Conservation (phyloP, 2,797 vertebrate genomes). For the Falco columbarius region DNA sequence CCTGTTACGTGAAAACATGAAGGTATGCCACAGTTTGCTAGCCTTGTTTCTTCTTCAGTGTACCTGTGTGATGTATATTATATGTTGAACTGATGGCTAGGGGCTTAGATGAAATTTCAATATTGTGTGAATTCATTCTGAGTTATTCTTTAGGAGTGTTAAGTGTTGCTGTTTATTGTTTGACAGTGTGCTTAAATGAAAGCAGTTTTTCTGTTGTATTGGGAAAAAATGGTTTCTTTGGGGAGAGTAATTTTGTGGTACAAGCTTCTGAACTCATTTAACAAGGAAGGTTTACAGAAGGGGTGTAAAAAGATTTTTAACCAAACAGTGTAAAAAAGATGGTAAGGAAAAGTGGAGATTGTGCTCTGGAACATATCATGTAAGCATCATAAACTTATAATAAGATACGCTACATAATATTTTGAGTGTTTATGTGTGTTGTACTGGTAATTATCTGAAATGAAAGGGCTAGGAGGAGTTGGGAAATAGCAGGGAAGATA, state of each 20-base stretch:
- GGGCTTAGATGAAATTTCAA: background rate
- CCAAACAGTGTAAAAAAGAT: background rate
- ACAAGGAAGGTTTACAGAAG: background rate
- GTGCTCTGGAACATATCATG: background rate
- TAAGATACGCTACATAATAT: background rate
- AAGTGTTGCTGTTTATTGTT: background rate
- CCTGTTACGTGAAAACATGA: background rate
- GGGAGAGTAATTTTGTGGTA: background rate
- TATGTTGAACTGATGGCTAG: background rate
- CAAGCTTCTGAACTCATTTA: slow-evolving; percentile 22
- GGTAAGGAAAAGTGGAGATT: background rate
- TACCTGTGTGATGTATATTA: background rate
- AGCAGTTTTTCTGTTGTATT: background rate
- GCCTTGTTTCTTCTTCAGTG: background rate
- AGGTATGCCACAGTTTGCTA: background rate
- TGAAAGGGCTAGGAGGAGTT: background rate
- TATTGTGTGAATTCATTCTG: background rate
- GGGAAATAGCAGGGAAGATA: background rate
- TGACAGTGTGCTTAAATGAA: background rate
- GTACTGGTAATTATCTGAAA: background rate
- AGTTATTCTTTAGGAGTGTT: background rate
- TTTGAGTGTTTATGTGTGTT: background rate
- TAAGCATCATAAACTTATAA: background rate
- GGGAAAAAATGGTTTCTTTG: background rate
- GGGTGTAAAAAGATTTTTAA: background rate